Base-by-base conservation (phyloP, 2,113 vertebrate genomes). In the Tenrec ecaudatus region DNA sequence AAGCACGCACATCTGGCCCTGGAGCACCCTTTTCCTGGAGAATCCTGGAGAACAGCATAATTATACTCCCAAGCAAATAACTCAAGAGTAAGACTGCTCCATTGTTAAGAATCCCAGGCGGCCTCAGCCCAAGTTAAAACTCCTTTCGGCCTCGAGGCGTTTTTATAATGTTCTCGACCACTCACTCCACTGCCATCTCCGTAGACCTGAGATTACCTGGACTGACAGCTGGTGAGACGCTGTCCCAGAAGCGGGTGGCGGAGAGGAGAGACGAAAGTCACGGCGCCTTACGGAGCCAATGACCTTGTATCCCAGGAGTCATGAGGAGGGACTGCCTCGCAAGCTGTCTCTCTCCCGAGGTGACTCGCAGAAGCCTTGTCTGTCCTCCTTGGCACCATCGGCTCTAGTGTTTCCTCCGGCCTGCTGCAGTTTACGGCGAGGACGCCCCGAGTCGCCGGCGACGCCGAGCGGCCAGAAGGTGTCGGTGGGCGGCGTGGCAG, bases 21-120 rank as follows among this genome's bases (percentile, higher is more conserved):
- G 88, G 80, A 96, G 91, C 33, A 95, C n/a, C 58, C 79, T 91
- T 96, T 95, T 83, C 66, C 85, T 88, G 76, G 94, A 38, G 94
- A 95, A 93, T 91, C 66, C 88, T 93, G 77, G 95, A 96, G 96
- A 97, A 95, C 79, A 73, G 91, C 75, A 47, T 94, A 92, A 96
- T 96, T 94, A 95, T 66, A 95, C 73, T 90, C 80, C 71, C 66
- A 92, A 92, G 83, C 77, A 96, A 91, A n/a, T 89, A 95, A 92
- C 82, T 93, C 82, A 64, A 53, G 78, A 81, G 29, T 66, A 80
- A 91, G 16, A 47, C 75, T 93, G 75, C 73, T 82, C 11, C 2
- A n/a, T 84, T 76, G 82, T 93, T 85, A 85, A 86, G 47, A 91
- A 88, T 66, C 83, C 78, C 69, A 89, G 79, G 47, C 47, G 47